Evolutionary conservation across 2,888 invertebrate species (phyloP).

Genomic region (Biston stratarius): DNA sequence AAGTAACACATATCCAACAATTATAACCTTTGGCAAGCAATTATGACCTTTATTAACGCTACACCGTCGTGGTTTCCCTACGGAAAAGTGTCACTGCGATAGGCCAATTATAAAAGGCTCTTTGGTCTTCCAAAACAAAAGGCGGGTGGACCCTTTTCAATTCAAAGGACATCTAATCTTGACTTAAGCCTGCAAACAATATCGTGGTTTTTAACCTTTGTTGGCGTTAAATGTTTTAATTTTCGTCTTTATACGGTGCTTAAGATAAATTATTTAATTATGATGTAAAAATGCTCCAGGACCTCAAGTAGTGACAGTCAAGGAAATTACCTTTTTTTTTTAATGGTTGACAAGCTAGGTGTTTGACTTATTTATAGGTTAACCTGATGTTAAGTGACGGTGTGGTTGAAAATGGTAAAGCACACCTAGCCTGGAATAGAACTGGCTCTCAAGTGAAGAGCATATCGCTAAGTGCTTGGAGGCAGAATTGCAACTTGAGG

Average conservation of each 20-base stretch:
- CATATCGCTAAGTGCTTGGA: too few relatives aligned
- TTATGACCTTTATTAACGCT: conserved; percentile 14
- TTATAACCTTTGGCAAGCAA: conserved; percentile 5
- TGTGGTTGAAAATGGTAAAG: too few relatives aligned
- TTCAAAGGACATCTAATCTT: conserved; percentile 45
- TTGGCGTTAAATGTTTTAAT: conserved; percentile 41
- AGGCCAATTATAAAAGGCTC: conserved; percentile 30
- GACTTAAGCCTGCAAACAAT: conserved; percentile 49
- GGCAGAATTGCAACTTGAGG: too few relatives aligned
- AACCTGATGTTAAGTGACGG: too few relatives aligned
- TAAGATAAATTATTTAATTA: conserved; percentile 2
- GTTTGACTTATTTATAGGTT: too few relatives aligned
- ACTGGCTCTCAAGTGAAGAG: too few relatives aligned
- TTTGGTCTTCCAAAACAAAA: conserved; percentile 22
- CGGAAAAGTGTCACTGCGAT: conserved; percentile 22
- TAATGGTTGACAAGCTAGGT: too few relatives aligned
- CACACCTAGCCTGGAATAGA: too few relatives aligned
- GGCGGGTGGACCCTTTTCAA: conserved; percentile 31
- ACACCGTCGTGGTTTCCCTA: conserved; percentile 15
- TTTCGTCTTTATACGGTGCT: conserved; percentile 28
- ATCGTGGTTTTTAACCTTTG: conserved; percentile 41
- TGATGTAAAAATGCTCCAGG: neutral
- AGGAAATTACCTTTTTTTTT: too few relatives aligned
- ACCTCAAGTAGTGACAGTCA: neutral
- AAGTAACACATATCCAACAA: neutral